Base-by-base conservation (phyloP, 2,113 vertebrate genomes). In the Australoheros scitulus region DNA sequence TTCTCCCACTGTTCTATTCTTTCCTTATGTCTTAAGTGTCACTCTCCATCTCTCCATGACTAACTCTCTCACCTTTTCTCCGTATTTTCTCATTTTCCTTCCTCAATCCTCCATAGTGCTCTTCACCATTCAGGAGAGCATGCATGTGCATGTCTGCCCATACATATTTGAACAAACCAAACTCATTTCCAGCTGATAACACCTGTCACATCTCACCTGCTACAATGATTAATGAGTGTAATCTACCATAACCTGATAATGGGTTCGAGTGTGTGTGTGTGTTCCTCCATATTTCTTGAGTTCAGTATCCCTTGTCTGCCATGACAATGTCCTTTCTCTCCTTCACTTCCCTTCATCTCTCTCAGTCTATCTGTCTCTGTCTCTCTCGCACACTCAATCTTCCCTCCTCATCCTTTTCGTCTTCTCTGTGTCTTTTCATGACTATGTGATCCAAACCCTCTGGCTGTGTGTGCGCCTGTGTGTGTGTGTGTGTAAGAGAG, bases 171-270 rank as follows among this genome's bases (percentile, higher is more conserved):
- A 85, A 87, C 10, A 61, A 87, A 85, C 87, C 68, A 36, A 86
- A 85, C 81, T 93, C 87, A 92, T 94, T 92, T 93, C 86, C 90
- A 88, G 76, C 88, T 89, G 89, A 93, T 90, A 92, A 93, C 90
- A 84, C 90, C 85, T 87, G 89, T 90, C 91, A 93, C 85, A 89
- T 93, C 91, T 93, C 91, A 94, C 94, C 93, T 95, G 92, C 91
- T 88, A 76, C 81, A 79, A 83, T 85, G 89, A 94, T 92, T 93
- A 93, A 95, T 93, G 90, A 87, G 83, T 58, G 83, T 93, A 93
- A 94, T 94, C 91, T 93, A 90, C 87, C 91, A 76, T 90, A 92
- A 90, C 90, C 91, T 74, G 90, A 92, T 93, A 92, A 94, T 93
- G 90, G 85, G 20, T 89, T 81, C 81, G 43, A 20, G 81, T 86